A percentile compares a stretch with the other conserved stretches of the same genome.
phyloP scores from a whole-genome alignment of 1,140 invertebrate genomes.

The Caenorhabditis inopinata region DNA sequence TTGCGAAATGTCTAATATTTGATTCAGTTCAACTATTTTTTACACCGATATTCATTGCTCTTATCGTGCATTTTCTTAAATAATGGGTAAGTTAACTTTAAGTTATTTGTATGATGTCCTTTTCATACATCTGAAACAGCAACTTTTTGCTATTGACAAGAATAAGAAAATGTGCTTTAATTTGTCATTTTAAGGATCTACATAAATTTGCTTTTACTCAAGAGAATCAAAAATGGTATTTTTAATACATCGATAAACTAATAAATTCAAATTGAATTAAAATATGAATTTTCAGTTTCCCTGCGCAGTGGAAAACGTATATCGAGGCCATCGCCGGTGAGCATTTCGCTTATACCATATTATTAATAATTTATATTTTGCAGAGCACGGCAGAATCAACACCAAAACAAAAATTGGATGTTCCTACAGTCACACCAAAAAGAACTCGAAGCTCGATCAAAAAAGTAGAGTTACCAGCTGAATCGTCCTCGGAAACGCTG shows the following conservation, averaged over 20 bases:
- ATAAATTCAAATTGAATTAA: neutral
- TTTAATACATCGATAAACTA: too few relatives aligned
- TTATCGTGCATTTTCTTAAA: neutral
- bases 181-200: too few relatives aligned
- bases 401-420: neutral
- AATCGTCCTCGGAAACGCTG: neutral
- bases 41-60: too few relatives aligned
- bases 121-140: too few relatives aligned
- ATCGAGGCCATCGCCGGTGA: neutral
- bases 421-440: neutral
- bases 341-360: neutral
- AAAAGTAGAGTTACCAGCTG: neutral
- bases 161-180: too few relatives aligned
- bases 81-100: neutral
- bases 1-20: neutral
- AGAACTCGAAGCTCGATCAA: neutral
- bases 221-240: too few relatives aligned
- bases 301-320: neutral
- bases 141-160: too few relatives aligned
- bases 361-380: neutral
- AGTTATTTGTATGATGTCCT: too few relatives aligned
- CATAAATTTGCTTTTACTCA: too few relatives aligned
- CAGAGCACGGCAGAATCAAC: neutral
- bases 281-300: neutral
- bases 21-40: neutral